Conservation (phyloP, 2,888 invertebrate species). For the Lithosia quadra region DNA sequence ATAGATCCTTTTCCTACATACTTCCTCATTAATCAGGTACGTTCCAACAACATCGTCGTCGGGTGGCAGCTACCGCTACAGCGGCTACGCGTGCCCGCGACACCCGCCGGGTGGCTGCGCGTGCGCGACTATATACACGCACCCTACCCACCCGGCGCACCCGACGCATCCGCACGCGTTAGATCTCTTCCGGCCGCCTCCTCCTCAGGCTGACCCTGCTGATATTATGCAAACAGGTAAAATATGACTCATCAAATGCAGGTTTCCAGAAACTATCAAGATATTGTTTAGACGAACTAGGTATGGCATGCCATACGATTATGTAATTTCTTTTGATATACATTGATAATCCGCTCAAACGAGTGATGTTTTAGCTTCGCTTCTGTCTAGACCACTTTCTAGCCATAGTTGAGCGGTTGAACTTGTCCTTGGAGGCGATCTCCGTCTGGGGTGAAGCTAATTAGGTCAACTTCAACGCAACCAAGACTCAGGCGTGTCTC, state of each 20-base stretch:
- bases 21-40: conserved; percentile 84
- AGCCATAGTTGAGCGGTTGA: no score
- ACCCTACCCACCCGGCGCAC: conserved; percentile 82
- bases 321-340: no score
- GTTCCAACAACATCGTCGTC: conserved; percentile 84
- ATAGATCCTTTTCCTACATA: not conserved
- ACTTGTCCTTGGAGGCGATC: no score
- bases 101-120: conserved; percentile 92
- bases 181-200: conserved; percentile 85
- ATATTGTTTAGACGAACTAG: no score
- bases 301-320: not conserved
- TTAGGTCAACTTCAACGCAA: no score
- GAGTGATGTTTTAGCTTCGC: not conserved
- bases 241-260: not conserved
- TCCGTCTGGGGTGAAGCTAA: no score
- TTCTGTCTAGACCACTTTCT: not conserved
- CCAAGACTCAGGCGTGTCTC: no score
- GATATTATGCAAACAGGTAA: conserved; percentile 84
- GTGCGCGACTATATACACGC: conserved; percentile 87
- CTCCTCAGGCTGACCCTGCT: conserved; percentile 79
- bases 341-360: not conserved
- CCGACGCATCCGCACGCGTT: conserved; percentile 84
- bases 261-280: not conserved
- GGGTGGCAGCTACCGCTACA: conserved; percentile 81
- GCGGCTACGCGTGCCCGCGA: conserved; percentile 89